Conservation (phyloP, 2,113 vertebrate species). For the Amblyornis subalaris region DNA sequence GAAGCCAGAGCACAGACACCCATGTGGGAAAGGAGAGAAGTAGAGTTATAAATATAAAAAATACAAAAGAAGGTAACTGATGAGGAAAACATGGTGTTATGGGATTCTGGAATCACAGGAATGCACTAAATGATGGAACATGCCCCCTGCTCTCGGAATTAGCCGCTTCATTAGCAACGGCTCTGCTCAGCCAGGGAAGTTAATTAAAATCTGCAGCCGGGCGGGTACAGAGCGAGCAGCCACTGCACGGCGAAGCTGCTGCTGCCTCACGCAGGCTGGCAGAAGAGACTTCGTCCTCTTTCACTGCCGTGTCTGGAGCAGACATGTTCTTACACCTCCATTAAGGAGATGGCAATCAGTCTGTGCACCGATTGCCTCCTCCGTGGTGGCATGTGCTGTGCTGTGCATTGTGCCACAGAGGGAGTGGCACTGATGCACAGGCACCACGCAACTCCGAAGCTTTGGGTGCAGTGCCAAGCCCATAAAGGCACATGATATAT, state of each 20-base stretch:
- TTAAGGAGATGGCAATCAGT: neutral
- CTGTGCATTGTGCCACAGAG: neutral
- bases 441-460: neutral
- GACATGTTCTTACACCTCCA: neutral
- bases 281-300: neutral
- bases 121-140: slow-evolving; percentile 17
- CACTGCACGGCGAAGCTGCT: neutral
- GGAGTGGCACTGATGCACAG: neutral
- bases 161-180: slow-evolving; percentile 51
- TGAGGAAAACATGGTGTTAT: neutral
- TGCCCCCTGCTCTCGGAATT: slow-evolving; percentile 53
- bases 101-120: neutral
- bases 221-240: neutral
- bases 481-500: neutral
- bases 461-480: neutral
- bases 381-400: fast-evolving
- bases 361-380: neutral
- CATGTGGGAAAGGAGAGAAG: neutral
- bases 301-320: neutral
- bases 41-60: slow-evolving; percentile 15
- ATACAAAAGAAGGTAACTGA: neutral
- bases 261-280: neutral
- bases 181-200: slow-evolving; percentile 57
- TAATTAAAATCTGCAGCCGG: slow-evolving; percentile 59
- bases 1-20: neutral